Evolutionary conservation across 2,113 vertebrate genomes (phyloP), one percentile per base, ranked within the genome.

Genomic region (Todiramphus saurophagus): DNA sequence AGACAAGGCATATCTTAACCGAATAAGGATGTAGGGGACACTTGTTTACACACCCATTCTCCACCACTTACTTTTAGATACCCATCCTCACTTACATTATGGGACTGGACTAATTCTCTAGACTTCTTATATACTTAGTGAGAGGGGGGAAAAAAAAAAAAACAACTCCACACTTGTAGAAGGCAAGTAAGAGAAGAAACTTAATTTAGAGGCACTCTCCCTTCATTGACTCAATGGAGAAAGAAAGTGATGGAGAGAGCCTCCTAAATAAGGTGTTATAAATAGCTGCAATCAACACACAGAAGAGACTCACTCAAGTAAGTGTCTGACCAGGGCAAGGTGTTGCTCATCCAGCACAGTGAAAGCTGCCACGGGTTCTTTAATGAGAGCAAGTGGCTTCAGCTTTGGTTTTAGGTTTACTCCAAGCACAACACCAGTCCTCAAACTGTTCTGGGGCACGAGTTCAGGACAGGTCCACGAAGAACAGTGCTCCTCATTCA

Each of bases 401-500:
- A 89, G 62, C 92, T 93, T 95, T 89, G 94, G 92, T 87, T 97
- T 96, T 91, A 84, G 37, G 74, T 70, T 92, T 91, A 76, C 87
- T 96, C 93, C 96, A 94, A 94, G 77, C 79, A 96, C 94, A 96
- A 93, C 94, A 95, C 8, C 91, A 79, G 41, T 48, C 59, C 74
- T 92, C 89, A 92, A 46, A 58, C 87, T 51, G 68, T 59, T 48
- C 74, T 94, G 87, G 83, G 85, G 66, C 70, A 74, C 0, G 11
- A 74, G 92, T 89, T 96, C 91, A 94, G 94, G 81, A 95, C 46
- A 79, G 89, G 74, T 66, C 89, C 60, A 46, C 13, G 67, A 85
- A 84, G 93, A 96, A 94, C 92, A 95, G 70, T 87, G 95, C 89
- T 96, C 66, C 67, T 63, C 91, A 94, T 96, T 95, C 94, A 95